A percentile compares a stretch with the other conserved stretches of the same genome.
These are phyloP conservation scores for Numenius phaeopus DNA, from an alignment of 2,797 vertebrate genomes.

Conservation along the genomic window DNA sequence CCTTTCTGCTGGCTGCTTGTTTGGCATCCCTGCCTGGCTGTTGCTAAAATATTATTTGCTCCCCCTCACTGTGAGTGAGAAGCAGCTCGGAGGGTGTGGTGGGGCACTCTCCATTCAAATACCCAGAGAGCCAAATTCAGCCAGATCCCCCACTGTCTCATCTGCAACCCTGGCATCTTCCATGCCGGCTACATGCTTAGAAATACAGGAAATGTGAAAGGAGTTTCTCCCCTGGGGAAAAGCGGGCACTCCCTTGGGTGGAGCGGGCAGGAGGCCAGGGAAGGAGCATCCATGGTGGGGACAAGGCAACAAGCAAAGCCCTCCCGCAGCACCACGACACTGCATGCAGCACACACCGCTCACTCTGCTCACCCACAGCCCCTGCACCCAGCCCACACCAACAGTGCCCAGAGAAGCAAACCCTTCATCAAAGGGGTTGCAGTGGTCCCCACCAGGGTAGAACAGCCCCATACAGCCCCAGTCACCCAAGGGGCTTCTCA, in stretches of 20 bases:
- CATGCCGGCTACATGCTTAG: fast-evolving
- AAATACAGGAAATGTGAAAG: background rate
- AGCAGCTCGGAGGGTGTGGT: background rate
- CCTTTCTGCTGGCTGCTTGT: constrained; percentile 32
- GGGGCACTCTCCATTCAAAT: background rate
- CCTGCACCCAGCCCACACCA: fast-evolving
- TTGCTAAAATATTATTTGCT: background rate
- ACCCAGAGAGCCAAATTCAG: background rate
- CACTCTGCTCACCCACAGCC: background rate
- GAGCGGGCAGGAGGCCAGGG: fast-evolving
- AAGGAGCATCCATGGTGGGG: background rate
- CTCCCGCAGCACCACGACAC: fast-evolving
- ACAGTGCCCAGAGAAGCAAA: background rate
- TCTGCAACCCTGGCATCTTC: background rate
- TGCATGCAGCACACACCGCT: background rate
- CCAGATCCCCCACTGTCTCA: background rate
- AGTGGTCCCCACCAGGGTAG: background rate
- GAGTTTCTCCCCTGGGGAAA: background rate
- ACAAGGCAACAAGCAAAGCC: background rate
- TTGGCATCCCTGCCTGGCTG: background rate
- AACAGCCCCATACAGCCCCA: background rate
- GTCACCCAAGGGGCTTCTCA: background rate
- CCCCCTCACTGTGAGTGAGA: background rate
- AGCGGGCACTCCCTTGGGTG: background rate
- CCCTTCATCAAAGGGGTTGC: background rate